Evolutionary conservation across 2,888 invertebrate genomes (phyloP).

Genomic region (Andrena hattorfiana): DNA sequence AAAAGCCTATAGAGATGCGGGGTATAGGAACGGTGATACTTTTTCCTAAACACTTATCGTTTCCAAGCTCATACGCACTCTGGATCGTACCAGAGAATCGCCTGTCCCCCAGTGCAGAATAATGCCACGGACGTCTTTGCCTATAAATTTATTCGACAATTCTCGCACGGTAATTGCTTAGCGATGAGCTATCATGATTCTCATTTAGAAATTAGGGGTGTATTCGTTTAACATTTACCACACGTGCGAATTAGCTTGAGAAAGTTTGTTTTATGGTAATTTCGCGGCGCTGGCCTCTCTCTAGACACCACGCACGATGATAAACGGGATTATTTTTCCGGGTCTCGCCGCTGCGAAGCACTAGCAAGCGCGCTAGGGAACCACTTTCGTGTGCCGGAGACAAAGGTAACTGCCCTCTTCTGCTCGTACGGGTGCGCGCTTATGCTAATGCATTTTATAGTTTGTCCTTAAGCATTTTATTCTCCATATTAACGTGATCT

Average conservation of each 20-base stretch:
- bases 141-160: no score
- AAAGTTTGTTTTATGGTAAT: slow-evolving; percentile 17
- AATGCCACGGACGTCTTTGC: no score
- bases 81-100: no score
- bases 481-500: slow-evolving; percentile 13
- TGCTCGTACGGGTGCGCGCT: slow-evolving; percentile 37
- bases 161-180: no score
- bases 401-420: slow-evolving; percentile 58
- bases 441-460: slow-evolving; percentile 30
- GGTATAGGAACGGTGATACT: not conserved
- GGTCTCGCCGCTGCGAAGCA: slow-evolving; percentile 55
- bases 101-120: no score
- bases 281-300: slow-evolving; percentile 1
- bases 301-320: slow-evolving; percentile 33
- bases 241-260: not conserved
- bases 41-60: no score
- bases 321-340: slow-evolving; percentile 69
- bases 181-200: not conserved
- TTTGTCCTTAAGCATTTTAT: slow-evolving; percentile 13
- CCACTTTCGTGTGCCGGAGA: slow-evolving; percentile 50
- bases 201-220: not conserved
- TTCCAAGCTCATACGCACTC: no score
- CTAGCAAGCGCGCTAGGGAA: slow-evolving; percentile 40
- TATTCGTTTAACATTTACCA: not conserved
- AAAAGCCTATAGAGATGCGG: not conserved